A percentile compares a stretch with the other conserved stretches of the same genome.
phyloP scores from a whole-genome alignment of 2,888 invertebrate species.

The Thelaira solivaga region DNA sequence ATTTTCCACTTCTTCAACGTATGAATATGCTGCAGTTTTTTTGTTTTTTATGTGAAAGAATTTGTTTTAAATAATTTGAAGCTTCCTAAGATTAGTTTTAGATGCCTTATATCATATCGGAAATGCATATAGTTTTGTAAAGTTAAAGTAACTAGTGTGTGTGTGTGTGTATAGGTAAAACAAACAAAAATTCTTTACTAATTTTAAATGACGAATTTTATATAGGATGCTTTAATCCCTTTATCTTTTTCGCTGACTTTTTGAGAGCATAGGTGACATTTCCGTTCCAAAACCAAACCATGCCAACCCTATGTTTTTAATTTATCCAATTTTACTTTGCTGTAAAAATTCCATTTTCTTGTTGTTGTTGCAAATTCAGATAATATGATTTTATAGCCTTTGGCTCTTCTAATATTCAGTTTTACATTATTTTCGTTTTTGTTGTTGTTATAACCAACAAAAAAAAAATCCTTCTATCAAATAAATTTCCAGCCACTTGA shows the following conservation, averaged over 20 bases:
- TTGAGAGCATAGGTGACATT: slow-evolving; percentile 10
- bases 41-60: too few species aligned
- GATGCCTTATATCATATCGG: too few species aligned
- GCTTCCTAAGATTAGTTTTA: too few species aligned
- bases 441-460: slow-evolving; percentile 2
- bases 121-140: too few species aligned
- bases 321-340: slow-evolving; percentile 51
- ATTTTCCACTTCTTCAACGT: too few species aligned
- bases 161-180: too few species aligned
- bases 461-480: slow-evolving; percentile 42
- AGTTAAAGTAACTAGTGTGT: too few species aligned
- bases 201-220: too few species aligned
- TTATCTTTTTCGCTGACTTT: background rate
- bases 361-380: slow-evolving; percentile 5
- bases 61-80: too few species aligned
- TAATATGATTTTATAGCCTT: slow-evolving; percentile 28
- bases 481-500: slow-evolving; percentile 60
- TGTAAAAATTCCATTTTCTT: background rate
- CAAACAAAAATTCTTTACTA: too few species aligned
- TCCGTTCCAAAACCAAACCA: slow-evolving; percentile 12
- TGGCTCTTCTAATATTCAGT: slow-evolving; percentile 43
- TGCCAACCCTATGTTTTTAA: slow-evolving; percentile 41
- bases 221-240: background rate
- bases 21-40: too few species aligned
- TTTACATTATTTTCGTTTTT: background rate